These are phyloP conservation scores for Spilogale gracilis DNA, from an alignment of 2,113 vertebrate genomes.

Conservation along the genomic window DNA sequence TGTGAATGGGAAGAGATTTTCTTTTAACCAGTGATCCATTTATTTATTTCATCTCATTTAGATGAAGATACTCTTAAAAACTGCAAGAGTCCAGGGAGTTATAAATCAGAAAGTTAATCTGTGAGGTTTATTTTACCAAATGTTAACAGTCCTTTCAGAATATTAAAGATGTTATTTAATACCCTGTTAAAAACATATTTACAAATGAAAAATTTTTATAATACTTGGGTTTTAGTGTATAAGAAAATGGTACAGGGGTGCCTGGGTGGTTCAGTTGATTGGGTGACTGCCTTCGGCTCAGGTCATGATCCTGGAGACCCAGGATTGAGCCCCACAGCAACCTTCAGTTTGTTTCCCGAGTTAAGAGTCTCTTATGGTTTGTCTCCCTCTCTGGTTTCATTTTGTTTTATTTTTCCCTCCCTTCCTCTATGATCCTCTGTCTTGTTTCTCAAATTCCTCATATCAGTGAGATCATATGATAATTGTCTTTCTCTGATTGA, in stretches of 20 bases:
- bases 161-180: conserved; percentile 64
- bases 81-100: neutral
- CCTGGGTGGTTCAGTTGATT: too few relatives aligned
- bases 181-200: conserved; percentile 48
- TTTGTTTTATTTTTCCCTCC: too few relatives aligned
- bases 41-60: conserved; percentile 20
- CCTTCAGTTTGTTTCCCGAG: too few relatives aligned
- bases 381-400: too few relatives aligned
- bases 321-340: too few relatives aligned
- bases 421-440: too few relatives aligned
- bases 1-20: neutral
- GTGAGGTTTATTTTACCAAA: conserved; percentile 51
- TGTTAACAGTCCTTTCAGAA: conserved; percentile 68
- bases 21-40: neutral
- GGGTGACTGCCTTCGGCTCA: too few relatives aligned
- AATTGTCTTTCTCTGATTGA: too few relatives aligned
- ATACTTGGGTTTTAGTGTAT: neutral
- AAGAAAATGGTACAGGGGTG: conserved; percentile 21
- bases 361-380: too few relatives aligned
- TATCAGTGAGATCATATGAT: too few relatives aligned
- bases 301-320: too few relatives aligned
- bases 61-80: neutral
- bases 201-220: conserved; percentile 46
- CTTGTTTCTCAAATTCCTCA: too few relatives aligned
- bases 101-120: conserved; percentile 46